These are phyloP conservation scores for Pristiophorus japonicus DNA, from an alignment of 2,113 vertebrate species.

Conservation along the genomic window DNA sequence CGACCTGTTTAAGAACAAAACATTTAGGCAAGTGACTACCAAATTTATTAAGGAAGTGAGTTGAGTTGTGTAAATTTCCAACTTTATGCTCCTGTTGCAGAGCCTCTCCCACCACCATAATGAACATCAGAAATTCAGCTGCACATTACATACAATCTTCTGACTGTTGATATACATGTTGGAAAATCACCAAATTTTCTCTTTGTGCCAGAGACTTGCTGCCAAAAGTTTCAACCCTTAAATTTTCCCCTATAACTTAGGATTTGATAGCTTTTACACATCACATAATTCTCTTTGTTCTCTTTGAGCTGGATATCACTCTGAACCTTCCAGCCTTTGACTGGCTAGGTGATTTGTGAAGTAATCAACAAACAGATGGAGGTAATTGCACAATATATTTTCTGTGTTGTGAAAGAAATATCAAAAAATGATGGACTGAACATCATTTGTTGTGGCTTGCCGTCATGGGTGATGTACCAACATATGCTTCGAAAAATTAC, in stretches of 20 bases:
- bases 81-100: neutral
- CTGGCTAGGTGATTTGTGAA: neutral
- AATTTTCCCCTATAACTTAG: neutral
- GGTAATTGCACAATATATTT: neutral
- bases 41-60: neutral
- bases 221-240: neutral
- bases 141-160: neutral
- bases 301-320: neutral
- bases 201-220: neutral
- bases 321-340: neutral
- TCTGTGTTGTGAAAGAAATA: slow-evolving; percentile 11
- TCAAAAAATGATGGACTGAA: neutral
- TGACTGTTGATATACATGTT: neutral
- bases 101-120: neutral
- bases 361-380: slow-evolving; percentile 30
- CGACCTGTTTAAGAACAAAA: neutral
- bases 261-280: neutral
- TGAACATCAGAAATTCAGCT: neutral
- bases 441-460: slow-evolving; percentile 24
- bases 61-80: neutral
- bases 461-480: neutral
- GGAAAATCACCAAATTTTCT: neutral
- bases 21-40: neutral
- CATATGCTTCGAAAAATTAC: slow-evolving; percentile 31
- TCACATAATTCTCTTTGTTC: neutral